Evolutionary conservation across 2,113 vertebrate species (phyloP), one percentile per base, ranked within the genome.

Genomic region (Thalassarche chlororhynchos): DNA sequence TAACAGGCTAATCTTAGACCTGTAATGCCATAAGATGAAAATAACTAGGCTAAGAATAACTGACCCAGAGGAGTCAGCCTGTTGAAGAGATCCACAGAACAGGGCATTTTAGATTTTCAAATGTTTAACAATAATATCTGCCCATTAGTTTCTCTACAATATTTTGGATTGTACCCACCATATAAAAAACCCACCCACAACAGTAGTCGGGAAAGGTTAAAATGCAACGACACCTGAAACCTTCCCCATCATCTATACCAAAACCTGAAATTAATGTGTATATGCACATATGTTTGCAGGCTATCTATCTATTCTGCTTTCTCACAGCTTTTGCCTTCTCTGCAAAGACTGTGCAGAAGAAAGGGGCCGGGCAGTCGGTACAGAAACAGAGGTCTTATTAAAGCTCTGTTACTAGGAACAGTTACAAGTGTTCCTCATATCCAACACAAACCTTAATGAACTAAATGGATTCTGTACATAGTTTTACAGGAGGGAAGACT

Each of bases 31-130:
- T 99, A 99, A 99, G 99, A 99, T 99, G 98, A 99, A 99, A 99
- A 99, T 99, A 99, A 99, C 98, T 95, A 97, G 97, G 97, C 99
- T 99, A 99, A 99, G 99, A 99, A 99, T 99, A 99, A 99, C 99
- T 99, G 99, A 99, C 99, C 99, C 99, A 99, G 98, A 99, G 99
- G 98, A 99, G 98, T 98, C 98, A 98, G 99, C 98, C 97, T 98
- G 98, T 98, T 98, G 95, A 97, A 98, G 98, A 95, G 94, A 97
- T 87, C 91, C 93, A 96, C 62, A 90, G 90, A 96, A 94, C 54
- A 82, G 91, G 79, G 91, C 93, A 89, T 81, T 97, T 98, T 87
- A 95, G 82, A 94, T 97, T 97, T 93, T 93, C 80, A 95, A 89
- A 79, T 75, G 93, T 88, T 95, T 93, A 93, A 94, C 92, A 96